Conservation (phyloP, 2,113 vertebrate species). For the Trinectes maculatus region DNA sequence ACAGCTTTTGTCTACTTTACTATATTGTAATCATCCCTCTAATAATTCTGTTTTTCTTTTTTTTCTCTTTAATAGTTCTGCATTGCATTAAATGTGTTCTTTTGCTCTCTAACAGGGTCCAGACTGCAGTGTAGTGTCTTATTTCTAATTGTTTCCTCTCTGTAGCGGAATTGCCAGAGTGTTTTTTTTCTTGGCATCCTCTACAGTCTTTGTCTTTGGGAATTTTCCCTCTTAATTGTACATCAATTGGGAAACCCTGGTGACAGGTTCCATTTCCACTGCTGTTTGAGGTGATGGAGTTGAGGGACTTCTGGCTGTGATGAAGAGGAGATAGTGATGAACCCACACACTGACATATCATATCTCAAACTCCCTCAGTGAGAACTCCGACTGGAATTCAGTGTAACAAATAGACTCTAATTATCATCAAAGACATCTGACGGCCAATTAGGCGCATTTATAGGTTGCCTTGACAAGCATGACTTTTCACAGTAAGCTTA, state of each 20-base stretch:
- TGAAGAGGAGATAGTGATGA: slow-evolving; percentile 15
- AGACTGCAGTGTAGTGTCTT: slow-evolving; percentile 6
- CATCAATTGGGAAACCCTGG: slow-evolving; percentile 51
- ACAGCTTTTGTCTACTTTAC: not conserved
- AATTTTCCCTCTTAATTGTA: slow-evolving; percentile 45
- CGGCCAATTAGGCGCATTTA: slow-evolving; percentile 5
- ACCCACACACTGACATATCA: slow-evolving; percentile 6
- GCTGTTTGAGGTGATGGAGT: slow-evolving; percentile 39
- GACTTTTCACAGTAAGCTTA: not conserved
- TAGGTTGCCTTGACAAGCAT: not conserved
- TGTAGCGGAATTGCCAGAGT: slow-evolving; percentile 47
- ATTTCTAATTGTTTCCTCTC: slow-evolving; percentile 20
- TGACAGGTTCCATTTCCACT: slow-evolving; percentile 50
- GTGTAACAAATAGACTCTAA: not conserved
- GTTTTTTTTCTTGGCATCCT: slow-evolving; percentile 20
- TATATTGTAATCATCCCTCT: slow-evolving; percentile 25
- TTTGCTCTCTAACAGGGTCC: slow-evolving; percentile 8
- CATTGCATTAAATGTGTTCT: not conserved
- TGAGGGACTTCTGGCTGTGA: slow-evolving; percentile 25
- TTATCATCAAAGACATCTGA: slow-evolving; percentile 7
- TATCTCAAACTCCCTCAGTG: not conserved
- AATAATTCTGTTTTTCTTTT: slow-evolving; percentile 9
- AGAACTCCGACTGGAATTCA: not conserved
- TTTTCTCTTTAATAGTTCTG: slow-evolving; percentile 1
- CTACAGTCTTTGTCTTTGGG: slow-evolving; percentile 32